These are phyloP conservation scores for Pipistrellus kuhlii DNA, from an alignment of 2,797 vertebrate genomes.

Conservation along the genomic window DNA sequence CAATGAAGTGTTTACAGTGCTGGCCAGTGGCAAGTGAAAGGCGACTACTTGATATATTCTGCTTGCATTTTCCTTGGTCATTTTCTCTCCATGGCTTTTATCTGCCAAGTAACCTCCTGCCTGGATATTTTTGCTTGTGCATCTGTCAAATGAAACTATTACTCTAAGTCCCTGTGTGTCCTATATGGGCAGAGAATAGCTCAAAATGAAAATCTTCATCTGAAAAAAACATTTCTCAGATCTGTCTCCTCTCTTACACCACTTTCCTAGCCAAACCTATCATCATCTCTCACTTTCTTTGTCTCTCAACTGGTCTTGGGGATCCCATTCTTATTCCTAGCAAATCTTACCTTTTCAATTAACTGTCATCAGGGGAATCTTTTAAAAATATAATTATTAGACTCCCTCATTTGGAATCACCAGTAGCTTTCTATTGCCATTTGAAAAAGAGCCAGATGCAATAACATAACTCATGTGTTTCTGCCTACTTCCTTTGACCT, in stretches of 20 bases:
- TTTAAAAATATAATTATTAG: background rate
- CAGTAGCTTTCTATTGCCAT: background rate
- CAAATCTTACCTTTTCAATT: background rate
- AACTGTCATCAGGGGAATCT: background rate
- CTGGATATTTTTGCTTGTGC: background rate
- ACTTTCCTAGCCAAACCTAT: background rate
- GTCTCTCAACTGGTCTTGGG: background rate
- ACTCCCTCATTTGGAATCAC: background rate
- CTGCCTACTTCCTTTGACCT: fast-evolving
- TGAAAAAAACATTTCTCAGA: background rate
- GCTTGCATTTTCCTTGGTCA: background rate
- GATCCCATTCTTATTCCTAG: background rate
- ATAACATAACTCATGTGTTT: fast-evolving
- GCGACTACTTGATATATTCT: background rate
- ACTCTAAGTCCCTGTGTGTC: background rate
- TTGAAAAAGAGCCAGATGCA: background rate
- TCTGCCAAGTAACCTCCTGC: background rate
- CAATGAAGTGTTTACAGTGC: background rate
- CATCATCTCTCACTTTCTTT: background rate
- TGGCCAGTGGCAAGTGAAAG: background rate
- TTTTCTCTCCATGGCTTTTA: conserved; percentile 37
- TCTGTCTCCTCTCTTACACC: background rate
- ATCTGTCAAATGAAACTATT: conserved; percentile 53
- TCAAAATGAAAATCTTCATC: conserved; percentile 37
- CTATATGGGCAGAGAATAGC: background rate